phyloP scores from a whole-genome alignment of 2,797 vertebrate genomes.

The Lacerta viridis region DNA sequence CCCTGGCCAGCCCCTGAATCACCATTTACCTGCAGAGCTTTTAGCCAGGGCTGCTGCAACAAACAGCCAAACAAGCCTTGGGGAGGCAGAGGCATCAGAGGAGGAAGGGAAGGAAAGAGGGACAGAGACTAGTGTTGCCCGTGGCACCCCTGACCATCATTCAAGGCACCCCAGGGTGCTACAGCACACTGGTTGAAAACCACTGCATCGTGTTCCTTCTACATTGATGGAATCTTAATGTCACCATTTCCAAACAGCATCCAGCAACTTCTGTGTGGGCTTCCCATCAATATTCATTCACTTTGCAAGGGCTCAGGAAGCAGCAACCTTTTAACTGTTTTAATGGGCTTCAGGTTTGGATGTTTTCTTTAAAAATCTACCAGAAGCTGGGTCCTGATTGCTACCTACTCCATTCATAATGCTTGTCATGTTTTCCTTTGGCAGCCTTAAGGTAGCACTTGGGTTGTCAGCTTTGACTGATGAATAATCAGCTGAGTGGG shows the following conservation, averaged over 20 bases:
- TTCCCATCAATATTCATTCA: background rate
- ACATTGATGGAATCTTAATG: background rate
- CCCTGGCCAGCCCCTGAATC: too few relatives aligned
- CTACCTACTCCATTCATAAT: constrained; percentile 63
- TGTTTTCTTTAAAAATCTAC: constrained; percentile 30
- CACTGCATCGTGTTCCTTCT: background rate
- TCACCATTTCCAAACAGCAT: background rate
- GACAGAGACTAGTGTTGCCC: too few relatives aligned
- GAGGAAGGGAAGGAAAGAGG: too few relatives aligned
- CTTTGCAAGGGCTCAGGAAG: background rate
- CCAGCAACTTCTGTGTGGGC: background rate
- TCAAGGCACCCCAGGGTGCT: too few relatives aligned
- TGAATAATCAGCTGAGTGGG: constrained; percentile 61
- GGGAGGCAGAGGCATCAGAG: too few relatives aligned
- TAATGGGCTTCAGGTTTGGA: constrained; percentile 29
- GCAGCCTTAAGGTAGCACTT: constrained; percentile 61
- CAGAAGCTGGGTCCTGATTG: background rate
- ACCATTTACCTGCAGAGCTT: too few relatives aligned
- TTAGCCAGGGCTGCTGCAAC: too few relatives aligned
- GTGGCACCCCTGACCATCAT: too few relatives aligned
- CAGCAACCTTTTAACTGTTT: background rate
- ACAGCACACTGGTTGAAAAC: too few relatives aligned
- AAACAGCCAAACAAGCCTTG: too few relatives aligned
- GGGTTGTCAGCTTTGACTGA: constrained; percentile 63
- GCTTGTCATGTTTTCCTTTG: constrained; percentile 59